Evolutionary conservation across 2,888 invertebrate genomes (phyloP), one percentile per base, ranked within the genome.

Genomic region (Cyclophora albipunctata): DNA sequence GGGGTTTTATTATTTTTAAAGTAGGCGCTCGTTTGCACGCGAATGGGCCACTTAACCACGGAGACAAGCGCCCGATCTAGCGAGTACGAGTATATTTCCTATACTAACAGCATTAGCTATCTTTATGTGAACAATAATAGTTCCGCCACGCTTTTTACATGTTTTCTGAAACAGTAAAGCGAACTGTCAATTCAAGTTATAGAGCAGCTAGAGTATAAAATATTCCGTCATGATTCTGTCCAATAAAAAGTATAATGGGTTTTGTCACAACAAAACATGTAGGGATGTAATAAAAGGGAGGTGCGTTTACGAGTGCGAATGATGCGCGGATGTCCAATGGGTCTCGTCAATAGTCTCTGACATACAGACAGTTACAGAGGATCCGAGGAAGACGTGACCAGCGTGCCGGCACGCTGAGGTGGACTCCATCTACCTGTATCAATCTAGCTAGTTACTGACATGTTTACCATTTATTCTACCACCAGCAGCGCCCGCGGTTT

Each of bases 11-110:
- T 85, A 84, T 87, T 84, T 87, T 84, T 85, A 84, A 82, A 88
- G 87, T 79, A 76, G 78, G 75, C 81, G 84, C 85, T 84, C 89
- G 89, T 89, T 89, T 89, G 89, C 88, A 89, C 84, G 88, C 79
- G 88, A 89, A 89, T 89, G 80, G 84, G 81, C 87, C 87, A 89
- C 89, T 89, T 89, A 89, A 81, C 88, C 87, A 85, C 87, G 87
- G 72, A 84, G 80, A 79, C 78, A 75, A 70, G 71, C 71, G 63
- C 75, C 72, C 73, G 65, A 68, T 74, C 69, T 73, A 66, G 59
- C 61, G 68, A 65, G 63, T 63, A 75, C 61, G 68, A 65, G 63
- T 63, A 75, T 69, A 73, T 73, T 76, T 78, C 78, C 75, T 75
- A 70, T 75, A 77, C 75, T 76, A 74, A 77, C 75, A 74, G 73